phyloP scores from a whole-genome alignment of 2,888 invertebrate species.

The Nipponacmea schrenckii region DNA sequence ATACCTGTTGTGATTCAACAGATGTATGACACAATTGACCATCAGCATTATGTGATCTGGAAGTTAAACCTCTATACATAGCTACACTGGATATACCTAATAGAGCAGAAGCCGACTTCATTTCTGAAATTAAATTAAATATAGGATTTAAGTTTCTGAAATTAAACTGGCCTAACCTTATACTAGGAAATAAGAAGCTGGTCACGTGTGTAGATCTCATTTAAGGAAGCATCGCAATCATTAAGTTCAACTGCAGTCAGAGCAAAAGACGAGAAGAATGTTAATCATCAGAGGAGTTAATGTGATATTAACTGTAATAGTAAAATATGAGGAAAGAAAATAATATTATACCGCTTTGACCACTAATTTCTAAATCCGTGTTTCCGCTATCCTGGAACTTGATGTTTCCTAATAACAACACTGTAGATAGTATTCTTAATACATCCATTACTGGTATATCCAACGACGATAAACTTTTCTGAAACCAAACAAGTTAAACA shows the following conservation, averaged over 20 bases:
- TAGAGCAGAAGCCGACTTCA: conserved; percentile 86
- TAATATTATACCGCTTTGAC: conserved; percentile 72
- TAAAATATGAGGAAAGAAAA: no score
- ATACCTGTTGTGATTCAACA: no score
- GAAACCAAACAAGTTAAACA: conserved; percentile 19
- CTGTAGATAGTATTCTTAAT: conserved; percentile 88
- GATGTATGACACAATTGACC: conserved; percentile 75
- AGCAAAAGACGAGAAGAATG: no score
- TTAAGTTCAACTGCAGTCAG: no score
- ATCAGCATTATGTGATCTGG: conserved; percentile 79
- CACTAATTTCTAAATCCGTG: conserved; percentile 71
- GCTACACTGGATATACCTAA: conserved; percentile 82
- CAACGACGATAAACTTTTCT: conserved; percentile 72
- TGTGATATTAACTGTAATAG: no score
- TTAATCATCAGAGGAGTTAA: no score
- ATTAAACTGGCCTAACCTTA: no score
- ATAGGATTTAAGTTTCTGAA: not conserved
- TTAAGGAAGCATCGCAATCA: no score
- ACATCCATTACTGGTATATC: conserved; percentile 95
- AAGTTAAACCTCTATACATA: conserved; percentile 84
- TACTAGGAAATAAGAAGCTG: no score
- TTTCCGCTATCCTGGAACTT: conserved; percentile 81
- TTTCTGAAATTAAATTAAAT: conserved; percentile 71
- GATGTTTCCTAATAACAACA: conserved; percentile 90
- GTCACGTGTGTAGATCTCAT: no score